These are phyloP conservation scores for Gambusia yucatana DNA, from an alignment of 2,797 vertebrate genomes.

Conservation along the genomic window DNA sequence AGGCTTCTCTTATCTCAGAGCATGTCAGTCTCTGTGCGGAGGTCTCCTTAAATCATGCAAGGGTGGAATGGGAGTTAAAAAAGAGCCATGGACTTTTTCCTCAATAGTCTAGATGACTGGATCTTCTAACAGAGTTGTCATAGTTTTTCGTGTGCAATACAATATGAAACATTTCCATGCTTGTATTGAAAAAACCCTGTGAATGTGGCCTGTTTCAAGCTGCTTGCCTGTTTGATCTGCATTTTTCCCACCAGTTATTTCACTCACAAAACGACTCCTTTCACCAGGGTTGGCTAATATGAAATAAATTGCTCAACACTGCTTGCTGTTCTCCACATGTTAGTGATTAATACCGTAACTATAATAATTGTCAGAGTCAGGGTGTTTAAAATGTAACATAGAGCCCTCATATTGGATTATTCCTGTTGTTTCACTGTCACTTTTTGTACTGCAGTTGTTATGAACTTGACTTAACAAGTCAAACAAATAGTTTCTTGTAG, in stretches of 20 bases:
- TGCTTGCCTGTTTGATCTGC: background rate
- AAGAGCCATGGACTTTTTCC: background rate
- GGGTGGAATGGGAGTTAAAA: background rate
- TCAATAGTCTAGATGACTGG: background rate
- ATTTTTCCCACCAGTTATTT: background rate
- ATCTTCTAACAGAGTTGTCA: background rate
- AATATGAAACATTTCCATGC: background rate
- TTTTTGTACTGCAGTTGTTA: background rate
- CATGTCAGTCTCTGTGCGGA: too few species aligned
- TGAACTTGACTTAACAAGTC: background rate
- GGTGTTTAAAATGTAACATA: background rate
- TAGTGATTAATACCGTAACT: background rate
- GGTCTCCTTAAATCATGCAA: background rate
- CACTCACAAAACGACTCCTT: background rate
- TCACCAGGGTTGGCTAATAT: background rate
- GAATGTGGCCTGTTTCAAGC: background rate
- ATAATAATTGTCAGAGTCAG: background rate
- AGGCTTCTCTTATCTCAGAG: slow-evolving; percentile 10
- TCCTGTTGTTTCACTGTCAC: background rate
- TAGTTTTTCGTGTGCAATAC: too few species aligned
- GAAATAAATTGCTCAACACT: background rate
- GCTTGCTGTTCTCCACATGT: background rate
- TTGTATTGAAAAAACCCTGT: background rate
- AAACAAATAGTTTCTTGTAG: background rate
- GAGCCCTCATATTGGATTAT: background rate